Percentiles rank a stretch among this genome's conserved stretches.
Evolutionary conservation across 1,140 invertebrate genomes (phyloP).

Genomic region (Pentalonia nigronervosa): DNA sequence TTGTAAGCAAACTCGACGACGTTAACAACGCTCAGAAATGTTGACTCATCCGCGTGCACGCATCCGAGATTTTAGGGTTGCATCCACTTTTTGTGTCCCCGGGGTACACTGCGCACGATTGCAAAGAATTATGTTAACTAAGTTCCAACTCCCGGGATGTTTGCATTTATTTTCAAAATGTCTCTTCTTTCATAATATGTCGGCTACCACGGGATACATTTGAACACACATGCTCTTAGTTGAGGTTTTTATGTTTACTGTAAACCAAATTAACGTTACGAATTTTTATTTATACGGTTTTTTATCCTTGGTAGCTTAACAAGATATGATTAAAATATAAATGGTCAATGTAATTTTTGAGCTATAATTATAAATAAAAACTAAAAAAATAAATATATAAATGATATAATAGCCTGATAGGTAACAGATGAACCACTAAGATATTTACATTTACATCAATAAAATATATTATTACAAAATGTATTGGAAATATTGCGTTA

Average conservation of each 20-base stretch:
- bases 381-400: too few species aligned
- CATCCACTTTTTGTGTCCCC: slow-evolving; percentile 13
- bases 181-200: background rate
- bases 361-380: too few species aligned
- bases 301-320: background rate
- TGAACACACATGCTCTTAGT: background rate
- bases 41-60: slow-evolving; percentile 37
- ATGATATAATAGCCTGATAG: background rate
- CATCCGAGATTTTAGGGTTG: slow-evolving; percentile 37
- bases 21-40: background rate
- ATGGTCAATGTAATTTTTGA: too few species aligned
- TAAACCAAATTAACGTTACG: background rate
- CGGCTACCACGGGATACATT: background rate
- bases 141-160: slow-evolving; percentile 33
- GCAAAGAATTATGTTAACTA: slow-evolving; percentile 48
- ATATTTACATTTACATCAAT: background rate
- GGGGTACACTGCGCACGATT: background rate
- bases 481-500: background rate
- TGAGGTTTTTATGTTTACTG: background rate
- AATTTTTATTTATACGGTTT: background rate
- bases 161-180: slow-evolving; percentile 23
- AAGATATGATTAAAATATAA: background rate
- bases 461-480: background rate
- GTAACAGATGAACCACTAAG: background rate
- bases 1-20: background rate